Percentiles rank a stretch among this genome's conserved stretches.
Conservation (phyloP, 1,140 invertebrate species). For the Rhizoglyphus robini region DNA sequence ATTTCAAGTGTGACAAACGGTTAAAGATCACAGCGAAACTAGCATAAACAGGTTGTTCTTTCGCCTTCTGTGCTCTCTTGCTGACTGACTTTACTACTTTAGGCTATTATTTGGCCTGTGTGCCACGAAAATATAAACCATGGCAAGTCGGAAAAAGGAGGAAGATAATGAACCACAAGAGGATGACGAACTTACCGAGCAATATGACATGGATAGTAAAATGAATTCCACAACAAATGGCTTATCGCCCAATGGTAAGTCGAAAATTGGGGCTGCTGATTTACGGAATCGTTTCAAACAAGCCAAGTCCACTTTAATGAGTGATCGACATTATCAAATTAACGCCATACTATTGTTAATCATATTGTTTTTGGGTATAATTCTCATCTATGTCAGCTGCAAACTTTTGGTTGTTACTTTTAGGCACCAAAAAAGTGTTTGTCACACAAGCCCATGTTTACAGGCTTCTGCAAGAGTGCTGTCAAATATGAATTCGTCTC, state of each 20-base stretch:
- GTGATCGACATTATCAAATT: constrained; percentile 1
- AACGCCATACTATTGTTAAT: background rate
- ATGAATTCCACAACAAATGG: background rate
- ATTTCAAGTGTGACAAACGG: too few relatives aligned
- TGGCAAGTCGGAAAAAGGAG: background rate
- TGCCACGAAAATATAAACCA: background rate
- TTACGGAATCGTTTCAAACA: background rate
- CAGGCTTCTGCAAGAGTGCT: background rate
- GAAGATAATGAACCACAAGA: constrained; percentile 17
- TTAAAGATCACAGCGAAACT: too few relatives aligned
- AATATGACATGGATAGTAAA: background rate
- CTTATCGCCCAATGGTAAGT: background rate
- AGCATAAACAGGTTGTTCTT: too few relatives aligned
- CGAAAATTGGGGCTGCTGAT: background rate
- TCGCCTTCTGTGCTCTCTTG: too few relatives aligned
- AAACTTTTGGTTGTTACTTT: background rate
- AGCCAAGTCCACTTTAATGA: background rate
- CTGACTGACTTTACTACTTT: background rate
- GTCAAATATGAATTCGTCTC: background rate
- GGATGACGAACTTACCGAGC: constrained; percentile 10
- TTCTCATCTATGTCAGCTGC: background rate
- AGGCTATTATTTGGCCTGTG: background rate
- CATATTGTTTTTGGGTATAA: constrained; percentile 3
- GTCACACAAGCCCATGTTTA: constrained; percentile 6
- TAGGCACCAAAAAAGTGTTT: background rate